Base-by-base conservation (phyloP, 2,797 vertebrate genomes). In the Sebastes cheni region DNA sequence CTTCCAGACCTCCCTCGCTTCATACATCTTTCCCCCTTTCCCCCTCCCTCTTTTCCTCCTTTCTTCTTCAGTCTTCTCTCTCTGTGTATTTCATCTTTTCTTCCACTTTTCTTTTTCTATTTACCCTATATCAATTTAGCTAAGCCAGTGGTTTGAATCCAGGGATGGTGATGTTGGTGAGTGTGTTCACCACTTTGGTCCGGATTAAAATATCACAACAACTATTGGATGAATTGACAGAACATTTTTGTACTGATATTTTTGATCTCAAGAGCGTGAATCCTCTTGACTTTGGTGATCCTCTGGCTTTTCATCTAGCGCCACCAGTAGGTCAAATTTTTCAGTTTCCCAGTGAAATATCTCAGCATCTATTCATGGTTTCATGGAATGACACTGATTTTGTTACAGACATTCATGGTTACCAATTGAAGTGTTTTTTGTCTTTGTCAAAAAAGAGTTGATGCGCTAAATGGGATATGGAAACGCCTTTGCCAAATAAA, bases 1-100 rank as follows among this genome's bases (percentile, higher is more conserved):
- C 83, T 71, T 79, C 30, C 39, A 83, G 76, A 67, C 52, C 67
- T 52, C 20, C 10, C 70, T 61, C 4, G 2, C 70, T 77, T 77
- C 32, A 65, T 55, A 18, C 67, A 27, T 56, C 14, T 59, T 59
- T 52, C 55, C 6, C 58, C 34, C 23, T 64, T 18, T 29, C 59
- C 34, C 30, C 12, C 52, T 12, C 34, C 4, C 42, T 36, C 10
- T 32, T 56, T 59, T 68, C 1, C 34, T 18, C 5, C 56, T 42
- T 42, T 18, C 5, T 68, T 42, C 39, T 42, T 42, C 14, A 42
- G 14, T 42, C 39, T 4, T 42, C 39, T 42, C 39, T 50, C 27
- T n/a, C 39, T 42, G 3, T 42, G 0, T 14, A 16, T 2, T 71
- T 18, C 4, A 2, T 25, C 22, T 0, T 75, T 27, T 56, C 29